phyloP scores from a whole-genome alignment of 2,888 invertebrate genomes.

The Melieria crassipennis region DNA sequence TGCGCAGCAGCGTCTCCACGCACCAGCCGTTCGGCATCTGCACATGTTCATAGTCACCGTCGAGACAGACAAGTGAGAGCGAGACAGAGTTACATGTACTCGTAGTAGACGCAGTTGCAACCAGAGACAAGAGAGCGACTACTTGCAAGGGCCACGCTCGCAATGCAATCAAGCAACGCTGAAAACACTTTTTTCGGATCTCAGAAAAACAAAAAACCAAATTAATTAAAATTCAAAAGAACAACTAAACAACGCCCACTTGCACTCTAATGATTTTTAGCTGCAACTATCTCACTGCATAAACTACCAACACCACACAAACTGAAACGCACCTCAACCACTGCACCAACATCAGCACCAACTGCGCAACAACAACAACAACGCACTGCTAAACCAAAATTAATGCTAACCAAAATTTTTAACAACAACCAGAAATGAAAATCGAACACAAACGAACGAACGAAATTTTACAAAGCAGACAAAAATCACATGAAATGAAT shows the following conservation, averaged over 20 bases:
- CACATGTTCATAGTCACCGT: constrained; percentile 65
- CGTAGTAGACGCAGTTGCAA: neutral
- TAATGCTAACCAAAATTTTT: neutral
- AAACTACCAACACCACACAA: neutral
- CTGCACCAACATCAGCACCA: constrained; percentile 5
- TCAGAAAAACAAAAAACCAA: neutral
- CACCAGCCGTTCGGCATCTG: constrained; percentile 64
- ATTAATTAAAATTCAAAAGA: neutral
- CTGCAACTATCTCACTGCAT: neutral
- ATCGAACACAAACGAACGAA: no score
- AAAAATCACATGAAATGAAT: no score
- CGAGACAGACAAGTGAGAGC: constrained; percentile 6
- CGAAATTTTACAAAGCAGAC: no score
- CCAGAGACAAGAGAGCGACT: neutral
- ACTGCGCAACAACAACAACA: neutral
- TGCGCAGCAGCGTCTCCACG: constrained; percentile 58
- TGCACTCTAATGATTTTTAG: constrained; percentile 13
- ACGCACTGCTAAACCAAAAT: neutral
- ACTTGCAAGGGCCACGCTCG: no score
- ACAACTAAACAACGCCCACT: constrained; percentile 18
- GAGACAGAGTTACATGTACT: neutral
- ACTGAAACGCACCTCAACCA: neutral
- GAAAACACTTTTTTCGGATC: neutral
- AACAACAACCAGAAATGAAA: neutral
- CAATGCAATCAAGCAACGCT: no score